Evolutionary conservation across 2,888 invertebrate species (phyloP).

Genomic region (Heliconius erato): DNA sequence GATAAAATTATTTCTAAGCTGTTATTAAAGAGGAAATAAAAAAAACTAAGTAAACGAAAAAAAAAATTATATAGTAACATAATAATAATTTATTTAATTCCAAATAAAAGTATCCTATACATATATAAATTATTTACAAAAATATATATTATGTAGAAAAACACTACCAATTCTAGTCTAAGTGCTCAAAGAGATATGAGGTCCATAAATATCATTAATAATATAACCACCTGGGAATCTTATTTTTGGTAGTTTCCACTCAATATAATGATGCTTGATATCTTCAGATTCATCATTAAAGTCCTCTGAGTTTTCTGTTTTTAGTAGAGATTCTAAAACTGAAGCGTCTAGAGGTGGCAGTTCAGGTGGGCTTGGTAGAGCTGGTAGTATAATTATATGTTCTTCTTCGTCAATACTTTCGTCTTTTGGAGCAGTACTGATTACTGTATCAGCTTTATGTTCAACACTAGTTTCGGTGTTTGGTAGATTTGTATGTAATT

Average conservation of each 20-base stretch:
- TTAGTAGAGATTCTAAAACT: not conserved
- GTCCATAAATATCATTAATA: not conserved
- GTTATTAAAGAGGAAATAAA: too few species aligned
- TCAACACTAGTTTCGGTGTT: not conserved
- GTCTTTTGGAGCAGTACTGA: not conserved
- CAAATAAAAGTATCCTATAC: not conserved
- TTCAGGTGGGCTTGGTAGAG: not conserved
- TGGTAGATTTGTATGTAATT: conserved; percentile 6
- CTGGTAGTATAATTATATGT: not conserved
- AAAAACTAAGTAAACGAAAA: not conserved
- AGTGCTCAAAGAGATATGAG: not conserved
- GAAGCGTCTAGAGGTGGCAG: not conserved
- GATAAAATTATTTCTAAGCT: too few species aligned
- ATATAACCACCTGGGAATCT: conserved; percentile 15
- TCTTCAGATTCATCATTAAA: not conserved
- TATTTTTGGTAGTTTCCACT: conserved; percentile 10
- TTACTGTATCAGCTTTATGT: not conserved
- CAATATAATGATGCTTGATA: not conserved
- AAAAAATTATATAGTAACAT: not conserved
- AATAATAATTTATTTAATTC: not conserved
- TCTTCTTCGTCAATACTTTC: not conserved
- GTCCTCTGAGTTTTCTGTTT: not conserved
- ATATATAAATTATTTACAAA: not conserved
- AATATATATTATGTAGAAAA: not conserved
- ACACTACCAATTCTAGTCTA: not conserved